Evolutionary conservation across 2,797 vertebrate genomes (phyloP), one percentile per base, ranked within the genome.

Genomic region (Ceryle rudis): DNA sequence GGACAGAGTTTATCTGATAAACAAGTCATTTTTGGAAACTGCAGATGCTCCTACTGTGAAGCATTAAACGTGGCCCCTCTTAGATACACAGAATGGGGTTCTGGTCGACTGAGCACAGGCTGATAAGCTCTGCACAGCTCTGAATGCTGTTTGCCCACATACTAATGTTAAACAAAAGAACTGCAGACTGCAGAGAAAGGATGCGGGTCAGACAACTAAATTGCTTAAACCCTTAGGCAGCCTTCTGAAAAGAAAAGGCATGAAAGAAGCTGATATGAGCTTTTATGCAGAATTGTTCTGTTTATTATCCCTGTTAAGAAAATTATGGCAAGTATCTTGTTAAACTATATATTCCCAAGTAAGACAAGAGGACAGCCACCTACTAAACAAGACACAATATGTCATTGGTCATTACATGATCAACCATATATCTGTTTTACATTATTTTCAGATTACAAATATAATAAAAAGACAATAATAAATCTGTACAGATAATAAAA

Each of bases 101-200:
- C 98, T 97, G 97, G 97, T 97, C 70, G 97, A 97, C 97, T 98
- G 98, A 98, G 96, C 97, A 91, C 94, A 55, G 98, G 96, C 97
- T 98, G 98, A 98, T 98, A 98, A 98, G 97, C 98, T 98, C 97
- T 97, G 97, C 97, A 97, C 97, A 98, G 98, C 98, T 97, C 98
- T 97, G 98, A 97, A 98, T 98, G 98, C 98, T 98, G 98, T 98
- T 98, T 98, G 98, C 98, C 98, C 98, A 98, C 98, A 98, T 98
- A 98, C 97, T 98, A 98, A 98, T 98, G 97, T 98, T 98, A 98
- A 98, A 98, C 98, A 98, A 98, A 98, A 98, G 98, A 98, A 98
- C 97, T 95, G 94, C 97, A 98, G 97, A 98, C 97, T 97, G 98
- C 97, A 97, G 95, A 98, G 97, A 98, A 98, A 97, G 97, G 97